Evolutionary conservation across 2,113 vertebrate species (phyloP), one percentile per base, ranked within the genome.

Genomic region (Nicator chloris): DNA sequence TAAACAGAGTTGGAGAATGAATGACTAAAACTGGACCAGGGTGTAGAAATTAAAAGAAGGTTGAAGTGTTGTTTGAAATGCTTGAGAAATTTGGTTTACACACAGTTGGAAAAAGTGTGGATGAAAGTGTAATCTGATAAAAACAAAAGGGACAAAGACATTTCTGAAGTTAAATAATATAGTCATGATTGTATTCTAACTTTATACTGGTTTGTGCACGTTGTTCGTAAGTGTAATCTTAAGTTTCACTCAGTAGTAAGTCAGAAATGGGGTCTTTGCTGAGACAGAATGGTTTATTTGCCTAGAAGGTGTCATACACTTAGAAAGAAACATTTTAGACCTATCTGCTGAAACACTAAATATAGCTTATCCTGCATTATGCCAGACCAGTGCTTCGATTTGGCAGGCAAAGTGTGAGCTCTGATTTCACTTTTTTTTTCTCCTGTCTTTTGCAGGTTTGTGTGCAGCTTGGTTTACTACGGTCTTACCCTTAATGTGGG

Each of bases 391-490:
- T 66, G 44, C 28, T 73, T 78, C 3, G 2, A 56, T 54, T 68
- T 95, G 39, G 7, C 49, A 78, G 54, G 27, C n/a, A 50, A 64
- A 76, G 8, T 13, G 26, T 33, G 54, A 82, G 42, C 39, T 85
- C 37, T 86, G 79, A 84, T 70, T 73, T 80, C 18, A 42, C 18
- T 31, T 49, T 54, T 80, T 44, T 68, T 54, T 13, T 8, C 10
- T 57, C 90, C 22, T 39, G 6, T 77, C 33, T 85, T 33, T 49
- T 68, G 27, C 88, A 98, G 98, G 98, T 98, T 98, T 66, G 98
- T 98, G 69, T 98, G 98, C 97, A 98, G 98, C 81, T 96, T 98
- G 94, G 98, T 98, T 79, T 98, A 98, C 86, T 98, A 98, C 2
- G 98, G 98, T 66, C 98, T 98, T 12, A 98, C 98, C 8, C 97